Base-by-base conservation (phyloP, 1,140 invertebrate genomes). In the Apis laboriosa region DNA sequence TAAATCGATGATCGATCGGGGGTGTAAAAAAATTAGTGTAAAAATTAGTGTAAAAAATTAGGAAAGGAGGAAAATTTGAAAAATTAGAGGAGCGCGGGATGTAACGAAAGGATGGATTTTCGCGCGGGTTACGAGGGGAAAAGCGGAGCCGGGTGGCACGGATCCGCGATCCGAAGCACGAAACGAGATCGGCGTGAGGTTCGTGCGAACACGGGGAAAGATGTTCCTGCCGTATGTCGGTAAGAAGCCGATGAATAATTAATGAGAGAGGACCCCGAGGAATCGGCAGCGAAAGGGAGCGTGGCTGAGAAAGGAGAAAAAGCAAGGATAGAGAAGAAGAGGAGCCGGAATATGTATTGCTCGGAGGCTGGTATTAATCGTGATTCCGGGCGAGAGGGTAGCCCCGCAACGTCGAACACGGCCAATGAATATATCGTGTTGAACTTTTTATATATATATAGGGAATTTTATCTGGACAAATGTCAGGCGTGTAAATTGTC, bases 191-290 rank as follows among this genome's bases (percentile, higher is more conserved):
- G 83, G 55, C 66, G 75, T 55, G 75, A 87, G 86, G 66, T 64
- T 84, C 83, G 71, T 75, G 63, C 66, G 80, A 78, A 87, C 70
- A 58, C 63, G 70, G n/a, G 19, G 74, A 28, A 84, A 55, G 84
- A 84, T 78, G 64, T 28, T 74, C n/a, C n/a, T 72, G 67, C 43
- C 74, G 21, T 84, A 58, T 78, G 73, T 67, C 55, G 58, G 79
- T 60, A 85, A 88, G 84, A 85, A 84, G 75, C 76, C 78, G 68
- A 87, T 88, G 83, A 82, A 88, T 87, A 87, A 88, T 88, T 87
- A 88, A 87, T 85, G 58, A 85, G 51, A 70, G 67, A 61, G 64
- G 58, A 75, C 55, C 72, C 64, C 64, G 19, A 55, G 67, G 72
- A 73, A 87, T 80, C 49, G 66, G n/a, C n/a, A 53, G 34, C 24